Conservation (phyloP, 2,113 vertebrate genomes). For the Mus spicilegus region DNA sequence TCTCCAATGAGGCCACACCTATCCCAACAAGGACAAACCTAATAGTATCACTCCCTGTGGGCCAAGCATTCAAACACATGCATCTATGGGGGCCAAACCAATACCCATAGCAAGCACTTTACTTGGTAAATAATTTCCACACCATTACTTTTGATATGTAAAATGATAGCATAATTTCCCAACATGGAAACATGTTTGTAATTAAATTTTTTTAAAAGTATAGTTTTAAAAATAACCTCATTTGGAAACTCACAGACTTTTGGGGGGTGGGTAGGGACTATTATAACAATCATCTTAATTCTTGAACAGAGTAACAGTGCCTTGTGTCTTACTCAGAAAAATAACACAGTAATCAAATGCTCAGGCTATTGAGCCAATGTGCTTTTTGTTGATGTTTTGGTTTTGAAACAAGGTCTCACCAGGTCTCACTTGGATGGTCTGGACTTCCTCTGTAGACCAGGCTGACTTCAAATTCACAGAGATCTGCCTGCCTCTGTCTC, state of each 20-base stretch:
- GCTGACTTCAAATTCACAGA: neutral
- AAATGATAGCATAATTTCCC: neutral
- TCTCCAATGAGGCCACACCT: too few species aligned
- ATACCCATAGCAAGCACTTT: neutral
- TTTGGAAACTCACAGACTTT: neutral
- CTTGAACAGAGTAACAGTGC: neutral
- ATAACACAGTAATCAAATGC: neutral
- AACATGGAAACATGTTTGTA: constrained; percentile 9
- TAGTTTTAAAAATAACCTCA: neutral
- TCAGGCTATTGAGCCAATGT: neutral
- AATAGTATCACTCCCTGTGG: too few species aligned
- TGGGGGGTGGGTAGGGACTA: neutral
- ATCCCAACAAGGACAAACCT: too few species aligned
- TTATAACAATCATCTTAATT: constrained; percentile 7
- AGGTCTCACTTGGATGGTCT: neutral
- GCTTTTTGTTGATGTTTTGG: neutral
- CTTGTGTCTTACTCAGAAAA: neutral
- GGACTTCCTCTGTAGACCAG: neutral
- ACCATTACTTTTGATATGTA: neutral
- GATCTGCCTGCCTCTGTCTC: neutral
- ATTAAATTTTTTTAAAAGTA: neutral
- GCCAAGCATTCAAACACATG: too few species aligned
- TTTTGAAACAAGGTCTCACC: neutral
- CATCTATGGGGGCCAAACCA: too few species aligned
- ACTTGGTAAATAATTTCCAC: neutral